Conservation (phyloP, 2,113 vertebrate species). For the Speoplatyrhinus poulsoni region DNA sequence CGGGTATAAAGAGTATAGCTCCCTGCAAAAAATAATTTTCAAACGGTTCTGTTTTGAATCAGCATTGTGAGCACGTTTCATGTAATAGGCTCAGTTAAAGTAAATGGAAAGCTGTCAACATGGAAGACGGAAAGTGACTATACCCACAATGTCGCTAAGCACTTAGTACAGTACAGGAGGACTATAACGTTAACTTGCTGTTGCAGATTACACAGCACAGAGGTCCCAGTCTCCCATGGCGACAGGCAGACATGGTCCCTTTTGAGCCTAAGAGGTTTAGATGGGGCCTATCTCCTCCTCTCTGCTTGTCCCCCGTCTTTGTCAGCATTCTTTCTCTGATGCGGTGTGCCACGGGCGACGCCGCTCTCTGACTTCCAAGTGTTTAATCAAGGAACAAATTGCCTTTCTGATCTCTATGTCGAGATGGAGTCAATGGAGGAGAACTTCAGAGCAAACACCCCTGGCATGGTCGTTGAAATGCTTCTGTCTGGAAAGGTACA, state of each 20-base stretch:
- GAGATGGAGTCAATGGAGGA: conserved; percentile 39
- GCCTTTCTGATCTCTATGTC: conserved; percentile 60
- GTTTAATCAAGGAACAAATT: conserved; percentile 72
- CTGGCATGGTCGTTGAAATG: conserved; percentile 22
- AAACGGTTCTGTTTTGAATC: background rate
- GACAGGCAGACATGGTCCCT: conserved; percentile 22
- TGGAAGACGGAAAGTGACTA: conserved; percentile 1
- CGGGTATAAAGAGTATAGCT: background rate
- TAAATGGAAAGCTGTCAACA: background rate
- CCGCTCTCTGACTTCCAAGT: conserved; percentile 46
- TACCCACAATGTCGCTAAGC: conserved; percentile 27
- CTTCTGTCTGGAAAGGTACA: conserved; percentile 23
- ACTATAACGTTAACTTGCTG: conserved; percentile 29
- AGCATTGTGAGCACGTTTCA: no score
- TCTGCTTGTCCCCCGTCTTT: conserved; percentile 45
- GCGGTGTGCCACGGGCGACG: conserved; percentile 53
- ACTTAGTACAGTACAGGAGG: conserved; percentile 28
- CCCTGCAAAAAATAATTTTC: background rate
- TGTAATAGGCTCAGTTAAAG: no score
- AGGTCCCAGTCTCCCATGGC: conserved; percentile 15
- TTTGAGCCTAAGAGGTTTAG: conserved; percentile 46
- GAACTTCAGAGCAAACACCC: conserved; percentile 36
- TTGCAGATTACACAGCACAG: conserved; percentile 44
- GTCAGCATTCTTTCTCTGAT: conserved; percentile 56
- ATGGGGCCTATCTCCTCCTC: conserved; percentile 38